Base-by-base conservation (phyloP, 2,797 vertebrate genomes). In the Hippoglossus hippoglossus region DNA sequence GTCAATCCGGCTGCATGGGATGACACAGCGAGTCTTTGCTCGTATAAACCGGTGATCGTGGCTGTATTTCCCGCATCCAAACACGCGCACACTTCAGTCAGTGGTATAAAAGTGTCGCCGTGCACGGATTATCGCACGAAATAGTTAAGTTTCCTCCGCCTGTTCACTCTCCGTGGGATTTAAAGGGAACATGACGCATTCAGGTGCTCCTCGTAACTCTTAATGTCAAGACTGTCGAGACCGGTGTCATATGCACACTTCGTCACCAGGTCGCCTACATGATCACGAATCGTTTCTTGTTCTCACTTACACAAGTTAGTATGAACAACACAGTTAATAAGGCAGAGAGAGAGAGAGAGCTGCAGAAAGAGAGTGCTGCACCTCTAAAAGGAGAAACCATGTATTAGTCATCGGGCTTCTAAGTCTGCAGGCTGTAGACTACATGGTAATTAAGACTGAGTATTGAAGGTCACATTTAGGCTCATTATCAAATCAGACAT, bases 151-250 rank as follows among this genome's bases (percentile, higher is more conserved):
- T 31, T 65, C 25, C 88, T 91, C 90, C 92, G 91, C 92, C 94
- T 90, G 85, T 94, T 94, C 85, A 86, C 87, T 81, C 56, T 62
- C 58, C 16, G 62, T 67, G 66, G 83, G 91, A 80, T 95, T 95
- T 94, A 94, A 95, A 95, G 92, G 93, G 89, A 94, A 90, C 87
- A 77, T 8, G 82, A 73, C 79, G 72, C 92, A 85, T 66, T 79
- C 87, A 92, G 2, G 73, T 52, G 10, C 68, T 4, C 51, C 65
- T 57, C 51, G 72, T 67, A 79, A 28, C 13, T 22, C 54, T 10
- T 3, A 0, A 0, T 1, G 49, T 34, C 56, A 44, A 3, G 16
- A 53, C 10, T 11, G 56, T 54, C 24, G 44, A 9, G 10, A 49
- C 21, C 13, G 2, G 7, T 36, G 39, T 12, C 13, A 15, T 7